Base-by-base conservation (phyloP, 2,113 vertebrate genomes). In the Seriola aureovittata region DNA sequence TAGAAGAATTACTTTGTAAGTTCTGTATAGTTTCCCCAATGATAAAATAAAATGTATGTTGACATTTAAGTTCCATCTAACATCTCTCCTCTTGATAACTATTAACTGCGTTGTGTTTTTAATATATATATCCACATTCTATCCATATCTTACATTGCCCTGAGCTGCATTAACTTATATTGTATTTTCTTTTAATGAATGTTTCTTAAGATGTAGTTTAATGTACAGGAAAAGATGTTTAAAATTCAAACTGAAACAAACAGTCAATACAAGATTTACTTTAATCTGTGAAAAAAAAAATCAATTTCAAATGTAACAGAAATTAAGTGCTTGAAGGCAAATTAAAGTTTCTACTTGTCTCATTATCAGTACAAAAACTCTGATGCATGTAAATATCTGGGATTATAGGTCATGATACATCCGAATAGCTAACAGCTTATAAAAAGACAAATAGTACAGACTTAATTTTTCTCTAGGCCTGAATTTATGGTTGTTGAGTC, bases 281-380 rank as follows among this genome's bases (percentile, higher is more conserved):
- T 89, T 80, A 76, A 60, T 86, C 0, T 69, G 7, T 46, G 25
- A 10, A 78, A 75, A 29, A 42, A 50, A 29, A 42, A 52, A 48
- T 52, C 1, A 21, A 0, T 57, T 63, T 66, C 4, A 65, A 65
- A 44, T 65, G 23, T 72, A 60, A 75, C 25, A 78, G 52, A 78
- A 71, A 52, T 42, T 8, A 54, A 84, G 50, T 76, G 63, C 21
- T 88, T 69, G 36, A 63, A 74, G 0, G 66, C 19, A 76, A 85
- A 82, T 78, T 25, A 68, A 88, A 73, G 60, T 62, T 64, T 72
- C 12, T 60, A 65, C 7, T 32, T 34, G 12, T 50, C 7, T 46
- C 79, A 3, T 59, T 5, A 5, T 40, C 19, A 59, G 34, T 42
- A 68, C 60, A 82, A 85, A 4, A 21, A 80, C 59, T 72, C 19